Evolutionary conservation across 2,113 vertebrate genomes (phyloP).

Genomic region (Heterochromis multidens): DNA sequence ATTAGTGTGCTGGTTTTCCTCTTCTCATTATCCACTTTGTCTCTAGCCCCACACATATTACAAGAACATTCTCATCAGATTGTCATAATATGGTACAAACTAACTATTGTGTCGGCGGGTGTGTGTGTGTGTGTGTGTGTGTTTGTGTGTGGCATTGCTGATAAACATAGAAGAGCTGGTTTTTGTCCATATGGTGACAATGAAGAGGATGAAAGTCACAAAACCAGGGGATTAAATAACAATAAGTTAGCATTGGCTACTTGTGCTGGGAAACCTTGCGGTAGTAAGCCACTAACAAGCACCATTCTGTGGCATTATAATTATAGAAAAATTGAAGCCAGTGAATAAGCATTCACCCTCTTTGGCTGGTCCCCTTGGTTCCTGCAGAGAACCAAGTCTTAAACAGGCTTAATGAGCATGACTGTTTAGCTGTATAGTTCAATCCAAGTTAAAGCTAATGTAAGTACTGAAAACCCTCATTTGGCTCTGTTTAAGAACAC

Average conservation of each 20-base stretch:
- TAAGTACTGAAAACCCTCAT: neutral
- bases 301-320: neutral
- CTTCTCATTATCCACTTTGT: neutral
- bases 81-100: neutral
- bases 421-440: neutral
- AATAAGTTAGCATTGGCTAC: slow-evolving; percentile 5
- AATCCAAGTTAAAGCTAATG: slow-evolving; percentile 7
- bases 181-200: neutral
- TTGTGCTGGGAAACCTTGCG: neutral
- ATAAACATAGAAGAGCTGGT: neutral
- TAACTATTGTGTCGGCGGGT: neutral
- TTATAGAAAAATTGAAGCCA: neutral
- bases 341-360: neutral
- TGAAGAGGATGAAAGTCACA: slow-evolving; percentile 1
- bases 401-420: slow-evolving; percentile 20
- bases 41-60: neutral
- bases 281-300: slow-evolving; percentile 6
- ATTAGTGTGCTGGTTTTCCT: slow-evolving; percentile 29
- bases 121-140: neutral
- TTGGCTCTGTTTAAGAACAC: neutral
- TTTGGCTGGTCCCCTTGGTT: neutral
- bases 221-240: slow-evolving; percentile 8
- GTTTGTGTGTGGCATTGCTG: neutral
- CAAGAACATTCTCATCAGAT: neutral
- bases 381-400: neutral